Conservation (phyloP, 2,888 invertebrate genomes). For the Vandiemenella viatica region DNA sequence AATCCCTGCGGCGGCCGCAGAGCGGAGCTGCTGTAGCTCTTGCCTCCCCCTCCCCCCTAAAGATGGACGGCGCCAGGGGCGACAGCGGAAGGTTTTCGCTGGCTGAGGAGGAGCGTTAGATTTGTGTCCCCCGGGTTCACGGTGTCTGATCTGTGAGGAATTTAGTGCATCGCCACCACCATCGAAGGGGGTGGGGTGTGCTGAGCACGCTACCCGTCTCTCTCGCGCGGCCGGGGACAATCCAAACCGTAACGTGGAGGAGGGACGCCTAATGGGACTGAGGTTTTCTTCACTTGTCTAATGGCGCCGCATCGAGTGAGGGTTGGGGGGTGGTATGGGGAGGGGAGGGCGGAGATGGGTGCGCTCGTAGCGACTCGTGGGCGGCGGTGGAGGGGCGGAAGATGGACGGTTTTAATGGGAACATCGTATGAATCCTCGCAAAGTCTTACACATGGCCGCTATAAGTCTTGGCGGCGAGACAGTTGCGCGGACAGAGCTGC, state of each 20-base stretch:
- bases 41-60: background rate
- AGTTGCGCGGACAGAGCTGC: too few species aligned
- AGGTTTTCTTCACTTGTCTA: slow-evolving; percentile 16
- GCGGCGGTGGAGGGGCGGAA: slow-evolving; percentile 6
- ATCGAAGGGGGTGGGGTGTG: background rate
- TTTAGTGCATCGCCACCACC: slow-evolving; percentile 28
- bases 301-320: slow-evolving; percentile 9
- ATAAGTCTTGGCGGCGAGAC: slow-evolving; percentile 13
- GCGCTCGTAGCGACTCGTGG: too few species aligned
- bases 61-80: background rate
- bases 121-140: slow-evolving; percentile 30
- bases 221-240: background rate
- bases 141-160: slow-evolving; percentile 31
- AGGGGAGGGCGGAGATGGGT: slow-evolving; percentile 7
- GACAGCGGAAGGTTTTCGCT: slow-evolving; percentile 10
- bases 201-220: too few species aligned
- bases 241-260: slow-evolving; percentile 14
- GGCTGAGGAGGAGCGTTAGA: too few species aligned
- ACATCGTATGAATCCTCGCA: slow-evolving; percentile 15
- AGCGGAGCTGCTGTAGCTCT: too few species aligned
- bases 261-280: slow-evolving; percentile 15
- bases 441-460: slow-evolving; percentile 13
- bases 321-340: background rate
- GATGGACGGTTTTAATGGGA: slow-evolving; percentile 16
- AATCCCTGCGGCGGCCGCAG: too few species aligned